Percentiles rank a stretch among this genome's conserved stretches.
Evolutionary conservation across 2,888 invertebrate species (phyloP).

Genomic region (Caprella mutica): DNA sequence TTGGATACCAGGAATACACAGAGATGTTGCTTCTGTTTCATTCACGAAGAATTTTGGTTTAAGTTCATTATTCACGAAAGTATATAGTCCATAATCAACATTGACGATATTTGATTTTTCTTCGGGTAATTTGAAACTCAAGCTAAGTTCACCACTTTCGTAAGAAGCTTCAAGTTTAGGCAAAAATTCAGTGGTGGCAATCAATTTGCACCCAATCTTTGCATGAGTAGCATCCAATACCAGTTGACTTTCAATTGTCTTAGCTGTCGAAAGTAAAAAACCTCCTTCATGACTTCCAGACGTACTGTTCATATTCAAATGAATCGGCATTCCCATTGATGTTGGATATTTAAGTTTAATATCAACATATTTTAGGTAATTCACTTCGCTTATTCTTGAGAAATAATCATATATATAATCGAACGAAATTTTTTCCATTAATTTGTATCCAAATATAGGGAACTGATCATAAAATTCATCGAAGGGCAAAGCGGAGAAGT

Average conservation of each 20-base stretch:
- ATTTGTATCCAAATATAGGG: not conserved
- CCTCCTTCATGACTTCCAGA: not conserved
- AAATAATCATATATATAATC: too few species aligned
- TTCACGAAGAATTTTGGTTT: not conserved
- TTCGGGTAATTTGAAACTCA: not conserved
- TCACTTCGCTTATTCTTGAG: too few species aligned
- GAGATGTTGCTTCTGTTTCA: not conserved
- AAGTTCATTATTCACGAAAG: constrained; percentile 1
- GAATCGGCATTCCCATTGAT: not conserved
- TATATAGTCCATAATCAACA: not conserved
- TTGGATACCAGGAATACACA: constrained; percentile 2
- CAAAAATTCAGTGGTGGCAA: not conserved
- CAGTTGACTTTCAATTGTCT: not conserved
- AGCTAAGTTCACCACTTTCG: not conserved
- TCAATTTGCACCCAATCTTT: not conserved
- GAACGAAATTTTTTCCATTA: not conserved
- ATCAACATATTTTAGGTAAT: not conserved
- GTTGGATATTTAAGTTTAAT: not conserved
- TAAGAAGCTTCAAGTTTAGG: not conserved
- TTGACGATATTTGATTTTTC: not conserved
- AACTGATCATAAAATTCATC: too few species aligned
- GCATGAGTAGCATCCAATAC: not conserved
- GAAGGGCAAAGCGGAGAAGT: too few species aligned
- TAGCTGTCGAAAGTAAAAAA: not conserved
- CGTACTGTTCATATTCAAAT: not conserved